Percentiles rank a stretch among this genome's conserved stretches.
phyloP scores from a whole-genome alignment of 2,888 invertebrate genomes.

The Melanophora roralis region DNA sequence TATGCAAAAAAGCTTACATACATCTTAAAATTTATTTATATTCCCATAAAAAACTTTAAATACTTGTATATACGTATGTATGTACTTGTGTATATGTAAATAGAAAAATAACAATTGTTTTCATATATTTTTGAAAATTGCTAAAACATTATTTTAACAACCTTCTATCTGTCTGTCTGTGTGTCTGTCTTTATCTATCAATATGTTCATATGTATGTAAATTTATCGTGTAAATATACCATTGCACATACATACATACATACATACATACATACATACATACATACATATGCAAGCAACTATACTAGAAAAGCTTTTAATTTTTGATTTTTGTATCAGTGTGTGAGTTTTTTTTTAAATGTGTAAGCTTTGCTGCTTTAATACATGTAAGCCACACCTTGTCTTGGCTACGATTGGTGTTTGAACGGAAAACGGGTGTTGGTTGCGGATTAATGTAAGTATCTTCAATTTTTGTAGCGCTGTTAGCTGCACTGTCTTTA shows the following conservation, averaged over 20 bases:
- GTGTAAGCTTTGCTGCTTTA: slow-evolving; percentile 20
- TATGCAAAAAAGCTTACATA: background rate
- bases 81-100: no score
- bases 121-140: slow-evolving; percentile 49
- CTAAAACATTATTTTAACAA: slow-evolving; percentile 65
- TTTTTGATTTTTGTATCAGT: slow-evolving; percentile 17
- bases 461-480: slow-evolving; percentile 56
- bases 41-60: slow-evolving; percentile 28
- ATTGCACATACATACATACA: no score
- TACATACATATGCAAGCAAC: no score
- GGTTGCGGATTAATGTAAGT: slow-evolving; percentile 72
- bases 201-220: background rate
- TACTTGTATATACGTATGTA: no score
- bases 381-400: slow-evolving; percentile 71
- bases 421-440: slow-evolving; percentile 73
- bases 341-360: background rate
- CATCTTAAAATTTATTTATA: background rate
- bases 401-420: slow-evolving; percentile 75
- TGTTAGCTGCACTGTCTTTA: slow-evolving; percentile 61
- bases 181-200: slow-evolving; percentile 25
- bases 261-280: background rate
- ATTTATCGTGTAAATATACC: no score
- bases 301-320: slow-evolving; percentile 56
- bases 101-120: slow-evolving; percentile 8
- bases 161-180: slow-evolving; percentile 29